Percentiles rank a stretch among this genome's conserved stretches.
Conservation (phyloP, 2,797 vertebrate genomes). For the Myiothlypis coronata region DNA sequence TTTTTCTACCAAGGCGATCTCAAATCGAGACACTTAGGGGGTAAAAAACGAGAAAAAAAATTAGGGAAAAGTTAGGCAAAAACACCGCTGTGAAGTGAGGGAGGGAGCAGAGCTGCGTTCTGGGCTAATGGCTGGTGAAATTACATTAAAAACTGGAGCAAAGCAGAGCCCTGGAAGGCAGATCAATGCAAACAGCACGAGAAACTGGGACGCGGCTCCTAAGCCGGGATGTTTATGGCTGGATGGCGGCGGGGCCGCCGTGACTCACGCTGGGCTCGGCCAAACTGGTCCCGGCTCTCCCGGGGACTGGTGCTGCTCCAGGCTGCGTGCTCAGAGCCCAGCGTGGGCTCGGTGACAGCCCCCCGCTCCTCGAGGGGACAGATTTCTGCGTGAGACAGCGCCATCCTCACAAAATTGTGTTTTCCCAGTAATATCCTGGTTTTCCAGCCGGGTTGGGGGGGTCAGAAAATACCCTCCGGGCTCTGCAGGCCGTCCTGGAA, state of each 20-base stretch:
- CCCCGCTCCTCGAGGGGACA: background rate
- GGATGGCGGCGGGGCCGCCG: background rate
- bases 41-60: fast-evolving
- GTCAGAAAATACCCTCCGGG: fast-evolving
- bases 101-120: background rate
- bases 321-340: fast-evolving
- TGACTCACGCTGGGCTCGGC: background rate
- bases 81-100: background rate
- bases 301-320: background rate
- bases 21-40: background rate
- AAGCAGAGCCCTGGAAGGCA: conserved; percentile 19
- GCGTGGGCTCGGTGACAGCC: background rate
- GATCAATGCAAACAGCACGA: background rate
- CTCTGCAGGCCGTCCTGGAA: fast-evolving
- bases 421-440: fast-evolving
- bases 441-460: background rate
- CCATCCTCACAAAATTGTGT: fast-evolving
- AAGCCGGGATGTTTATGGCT: background rate
- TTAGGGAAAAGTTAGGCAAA: background rate
- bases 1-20: background rate
- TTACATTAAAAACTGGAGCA: conserved; percentile 33
- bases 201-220: conserved; percentile 37
- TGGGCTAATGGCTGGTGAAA: conserved; percentile 18
- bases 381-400: background rate
- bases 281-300: background rate